Evolutionary conservation across 1,140 invertebrate genomes (phyloP).

Genomic region (Sogatella furcifera): DNA sequence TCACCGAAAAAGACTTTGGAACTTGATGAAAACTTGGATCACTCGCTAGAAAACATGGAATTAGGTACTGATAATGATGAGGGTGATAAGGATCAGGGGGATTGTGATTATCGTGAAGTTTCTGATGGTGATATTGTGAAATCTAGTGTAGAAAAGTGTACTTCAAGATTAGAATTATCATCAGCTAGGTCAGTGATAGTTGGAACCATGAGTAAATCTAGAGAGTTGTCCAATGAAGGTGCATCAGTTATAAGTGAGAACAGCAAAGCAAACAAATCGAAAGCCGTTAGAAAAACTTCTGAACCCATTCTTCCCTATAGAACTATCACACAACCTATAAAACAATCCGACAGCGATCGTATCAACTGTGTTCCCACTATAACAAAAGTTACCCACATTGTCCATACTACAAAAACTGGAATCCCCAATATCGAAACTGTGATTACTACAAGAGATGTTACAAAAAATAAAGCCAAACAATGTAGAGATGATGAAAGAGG

Average conservation of each 20-base stretch:
- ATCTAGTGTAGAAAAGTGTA: not conserved
- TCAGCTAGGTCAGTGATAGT: not conserved
- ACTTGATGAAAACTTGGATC: not conserved
- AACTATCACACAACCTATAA: not conserved
- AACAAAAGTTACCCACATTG: slow-evolving; percentile 8
- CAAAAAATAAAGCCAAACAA: not conserved
- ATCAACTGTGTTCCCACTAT: slow-evolving; percentile 12
- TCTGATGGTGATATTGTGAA: too few relatives aligned
- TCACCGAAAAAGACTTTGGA: not conserved
- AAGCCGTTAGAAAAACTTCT: not conserved
- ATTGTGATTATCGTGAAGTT: not conserved
- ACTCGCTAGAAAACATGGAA: not conserved
- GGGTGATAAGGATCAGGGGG: not conserved
- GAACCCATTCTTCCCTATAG: not conserved
- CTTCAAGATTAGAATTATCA: not conserved
- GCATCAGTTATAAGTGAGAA: not conserved
- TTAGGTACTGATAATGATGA: not conserved
- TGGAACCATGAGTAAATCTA: not conserved
- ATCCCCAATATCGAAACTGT: not conserved
- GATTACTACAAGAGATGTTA: not conserved
- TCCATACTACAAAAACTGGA: not conserved
- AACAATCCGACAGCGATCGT: not conserved
- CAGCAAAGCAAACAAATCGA: not conserved
- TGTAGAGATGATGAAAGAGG: not conserved
- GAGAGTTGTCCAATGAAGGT: not conserved